Conservation (phyloP, 2,888 invertebrate genomes). For the Leptinotarsa tumamoca region DNA sequence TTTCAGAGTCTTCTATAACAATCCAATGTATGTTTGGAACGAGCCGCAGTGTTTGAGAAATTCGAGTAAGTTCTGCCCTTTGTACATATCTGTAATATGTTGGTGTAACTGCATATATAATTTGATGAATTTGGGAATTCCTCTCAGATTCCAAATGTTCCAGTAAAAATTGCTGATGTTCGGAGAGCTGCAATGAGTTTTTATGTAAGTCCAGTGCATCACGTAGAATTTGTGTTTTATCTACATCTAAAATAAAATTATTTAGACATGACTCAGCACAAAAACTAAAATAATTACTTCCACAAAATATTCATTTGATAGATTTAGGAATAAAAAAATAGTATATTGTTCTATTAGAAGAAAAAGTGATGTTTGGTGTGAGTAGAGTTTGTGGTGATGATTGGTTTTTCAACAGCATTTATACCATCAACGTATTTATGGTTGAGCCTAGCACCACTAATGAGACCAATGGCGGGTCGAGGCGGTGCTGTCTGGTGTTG, state of each 20-base stretch:
- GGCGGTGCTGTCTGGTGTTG: too few relatives aligned
- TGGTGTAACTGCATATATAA: slow-evolving; percentile 92
- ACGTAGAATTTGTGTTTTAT: slow-evolving; percentile 56
- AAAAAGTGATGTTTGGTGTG: too few relatives aligned
- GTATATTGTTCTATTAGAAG: too few relatives aligned
- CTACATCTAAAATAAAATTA: slow-evolving; percentile 54
- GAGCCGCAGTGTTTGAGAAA: slow-evolving; percentile 87
- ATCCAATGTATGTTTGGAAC: slow-evolving; percentile 95
- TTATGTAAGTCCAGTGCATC: slow-evolving; percentile 59
- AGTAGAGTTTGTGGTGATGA: too few relatives aligned
- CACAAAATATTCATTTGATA: slow-evolving; percentile 10
- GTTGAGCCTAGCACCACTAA: too few relatives aligned
- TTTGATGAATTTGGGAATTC: slow-evolving; percentile 67
- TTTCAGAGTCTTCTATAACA: slow-evolving; percentile 86
- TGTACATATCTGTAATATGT: slow-evolving; percentile 90
- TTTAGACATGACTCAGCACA: background rate
- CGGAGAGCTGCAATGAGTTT: slow-evolving; percentile 60
- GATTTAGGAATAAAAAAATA: background rate
- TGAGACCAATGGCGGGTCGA: too few relatives aligned
- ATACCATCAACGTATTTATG: too few relatives aligned
- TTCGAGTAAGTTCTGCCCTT: slow-evolving; percentile 92
- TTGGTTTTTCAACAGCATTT: too few relatives aligned
- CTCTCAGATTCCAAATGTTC: slow-evolving; percentile 56
- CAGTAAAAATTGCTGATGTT: slow-evolving; percentile 59
- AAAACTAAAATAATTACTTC: background rate